Base-by-base conservation (phyloP, 1,140 invertebrate species). In the Drosophila tropicalis region DNA sequence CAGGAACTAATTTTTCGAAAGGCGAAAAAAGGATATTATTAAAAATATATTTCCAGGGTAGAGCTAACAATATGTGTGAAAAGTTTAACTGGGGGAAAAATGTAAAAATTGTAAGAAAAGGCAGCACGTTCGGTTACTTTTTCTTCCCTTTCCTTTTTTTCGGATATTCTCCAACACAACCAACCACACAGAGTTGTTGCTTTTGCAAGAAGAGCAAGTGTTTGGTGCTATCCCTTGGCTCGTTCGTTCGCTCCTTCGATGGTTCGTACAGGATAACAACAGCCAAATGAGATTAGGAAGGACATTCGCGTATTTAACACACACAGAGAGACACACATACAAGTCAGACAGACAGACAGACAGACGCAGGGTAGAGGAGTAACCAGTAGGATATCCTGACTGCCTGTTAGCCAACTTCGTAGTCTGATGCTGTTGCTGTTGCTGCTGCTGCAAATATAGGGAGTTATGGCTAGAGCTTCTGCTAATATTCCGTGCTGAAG, bases 291-390 rank as follows among this genome's bases (percentile, higher is more conserved):
- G 87, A 90, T 90, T 90, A 90, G 87, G 87, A 90, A 90, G 87
- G 87, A 90, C 87, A 90, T 90, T 87, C 87, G 87, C 87, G 87
- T 84, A 87, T 89, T 90, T 90, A 89, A 90, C 81, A 74, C 75
- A 70, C 65, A 70, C 79, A 66, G 63, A 79, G 60, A 60, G 44
- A 71, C 67, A 78, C 71, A 80, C 76, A 76, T 66, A 36, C 34
- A 29, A 29, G 29, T 29, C 74, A 66, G 15, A 47, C 25, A 40
- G 10, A 1, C 22, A 12, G 47, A 61, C 10, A 40, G 10, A 60
- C 19, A 13, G 32, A 36, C 25, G 17, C 10, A 1, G 34, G 19
- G 15, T 5, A 25, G 51, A 34, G 51, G 65, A 25, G 75, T 74
- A 67, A 71, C 69, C 79, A 82, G 79, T 83, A 69, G 83, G 76